Percentiles rank a stretch among this genome's conserved stretches.
phyloP scores from a whole-genome alignment of 2,888 invertebrate species.

The Lomographa bimaculata region DNA sequence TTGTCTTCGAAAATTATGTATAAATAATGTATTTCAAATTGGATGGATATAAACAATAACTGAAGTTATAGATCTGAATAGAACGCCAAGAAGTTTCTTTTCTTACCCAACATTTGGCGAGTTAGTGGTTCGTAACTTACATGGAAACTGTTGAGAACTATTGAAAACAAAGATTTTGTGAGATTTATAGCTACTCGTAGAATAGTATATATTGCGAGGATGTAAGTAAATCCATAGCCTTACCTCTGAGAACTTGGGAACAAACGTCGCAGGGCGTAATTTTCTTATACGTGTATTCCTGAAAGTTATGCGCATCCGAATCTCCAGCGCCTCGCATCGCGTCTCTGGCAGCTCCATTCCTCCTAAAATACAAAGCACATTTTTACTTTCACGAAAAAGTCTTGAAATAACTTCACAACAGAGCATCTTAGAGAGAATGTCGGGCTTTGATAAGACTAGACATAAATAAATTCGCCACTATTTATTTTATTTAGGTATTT shows the following conservation, averaged over 20 bases:
- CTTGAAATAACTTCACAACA: constrained; percentile 12
- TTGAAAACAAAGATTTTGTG: too few relatives aligned
- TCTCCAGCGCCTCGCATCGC: constrained; percentile 84
- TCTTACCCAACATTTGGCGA: too few relatives aligned
- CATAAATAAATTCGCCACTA: constrained; percentile 6
- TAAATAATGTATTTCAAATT: constrained; percentile 23
- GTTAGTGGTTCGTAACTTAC: too few relatives aligned
- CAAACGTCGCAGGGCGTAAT: constrained; percentile 97
- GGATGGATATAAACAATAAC: constrained; percentile 2
- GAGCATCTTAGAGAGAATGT: constrained; percentile 5
- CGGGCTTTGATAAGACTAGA: constrained; percentile 10
- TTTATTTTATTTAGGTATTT: constrained; percentile 7
- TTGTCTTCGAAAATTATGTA: constrained; percentile 26
- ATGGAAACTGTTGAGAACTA: too few relatives aligned
- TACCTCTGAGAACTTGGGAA: constrained; percentile 95
- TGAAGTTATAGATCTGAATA: too few relatives aligned
- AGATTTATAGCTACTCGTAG: too few relatives aligned
- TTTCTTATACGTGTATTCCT: constrained; percentile 97
- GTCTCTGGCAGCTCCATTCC: constrained; percentile 88
- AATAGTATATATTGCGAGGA: too few relatives aligned
- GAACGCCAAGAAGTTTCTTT: too few relatives aligned
- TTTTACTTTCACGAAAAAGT: constrained; percentile 24
- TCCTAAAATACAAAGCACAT: constrained; percentile 75
- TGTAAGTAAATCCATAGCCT: too few relatives aligned
- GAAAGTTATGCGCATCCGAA: constrained; percentile 92